A percentile compares a stretch with the other conserved stretches of the same genome.
phyloP scores from a whole-genome alignment of 2,888 invertebrate species.

The Leptarthrus brevirostris region DNA sequence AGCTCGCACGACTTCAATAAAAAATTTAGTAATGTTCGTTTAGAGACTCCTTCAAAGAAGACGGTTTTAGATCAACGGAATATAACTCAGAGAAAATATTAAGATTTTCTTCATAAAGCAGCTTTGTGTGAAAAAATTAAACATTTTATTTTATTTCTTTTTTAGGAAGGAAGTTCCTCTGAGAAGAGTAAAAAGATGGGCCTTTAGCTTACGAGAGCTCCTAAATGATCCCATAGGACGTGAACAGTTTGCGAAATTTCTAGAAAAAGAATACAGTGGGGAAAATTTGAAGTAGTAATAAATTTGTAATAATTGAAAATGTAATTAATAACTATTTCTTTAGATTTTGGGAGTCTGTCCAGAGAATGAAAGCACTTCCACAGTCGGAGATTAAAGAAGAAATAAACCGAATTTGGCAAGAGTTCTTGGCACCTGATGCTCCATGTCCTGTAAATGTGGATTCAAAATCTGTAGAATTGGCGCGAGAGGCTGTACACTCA shows the following conservation, averaged over 20 bases:
- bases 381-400: constrained; percentile 84
- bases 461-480: constrained; percentile 87
- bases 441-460: constrained; percentile 98
- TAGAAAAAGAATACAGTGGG: constrained; percentile 98
- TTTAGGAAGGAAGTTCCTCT: constrained; percentile 90
- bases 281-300: constrained; percentile 99
- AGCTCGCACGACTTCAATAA: no score
- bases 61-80: no score
- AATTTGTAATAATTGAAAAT: no score
- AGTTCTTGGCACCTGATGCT: constrained; percentile 93
- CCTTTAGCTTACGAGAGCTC: constrained; percentile 94
- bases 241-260: constrained; percentile 95
- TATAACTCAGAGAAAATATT: no score
- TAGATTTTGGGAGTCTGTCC: constrained; percentile 96
- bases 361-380: constrained; percentile 89
- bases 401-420: constrained; percentile 90
- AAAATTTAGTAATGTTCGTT: no score
- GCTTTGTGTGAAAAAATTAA: no score
- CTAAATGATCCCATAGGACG: constrained; percentile 94
- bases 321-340: no score
- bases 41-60: no score
- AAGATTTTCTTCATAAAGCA: no score
- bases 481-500: constrained; percentile 77
- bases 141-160: no score
- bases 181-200: constrained; percentile 95